Conservation (phyloP, 2,113 vertebrate genomes). For the Myiozetetes cayanensis region DNA sequence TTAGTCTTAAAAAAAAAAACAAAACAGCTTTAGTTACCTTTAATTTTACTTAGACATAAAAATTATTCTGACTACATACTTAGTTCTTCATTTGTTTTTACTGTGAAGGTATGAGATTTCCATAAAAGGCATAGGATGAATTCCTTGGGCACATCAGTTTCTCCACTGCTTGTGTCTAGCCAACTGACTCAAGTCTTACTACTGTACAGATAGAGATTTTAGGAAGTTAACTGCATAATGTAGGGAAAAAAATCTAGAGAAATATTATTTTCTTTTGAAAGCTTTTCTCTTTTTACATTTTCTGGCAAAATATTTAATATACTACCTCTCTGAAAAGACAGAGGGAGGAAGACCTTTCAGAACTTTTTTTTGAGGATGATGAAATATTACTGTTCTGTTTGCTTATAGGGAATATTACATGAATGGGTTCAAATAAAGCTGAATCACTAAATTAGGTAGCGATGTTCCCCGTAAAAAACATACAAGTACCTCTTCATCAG, state of each 20-base stretch:
- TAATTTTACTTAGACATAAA: neutral
- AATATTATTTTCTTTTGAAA: neutral
- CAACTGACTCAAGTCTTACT: neutral
- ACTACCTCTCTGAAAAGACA: neutral
- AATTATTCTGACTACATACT: neutral
- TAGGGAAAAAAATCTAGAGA: fast-evolving
- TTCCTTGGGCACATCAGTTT: neutral
- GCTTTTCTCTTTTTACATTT: neutral
- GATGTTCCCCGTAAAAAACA: neutral
- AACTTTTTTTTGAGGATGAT: neutral
- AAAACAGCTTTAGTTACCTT: neutral
- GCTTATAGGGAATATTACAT: neutral
- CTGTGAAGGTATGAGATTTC: neutral
- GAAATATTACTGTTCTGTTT: neutral
- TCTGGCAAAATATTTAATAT: neutral
- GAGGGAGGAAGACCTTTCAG: neutral
- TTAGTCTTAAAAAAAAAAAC: neutral
- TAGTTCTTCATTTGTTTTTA: neutral
- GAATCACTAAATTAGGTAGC: neutral
- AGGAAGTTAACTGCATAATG: neutral
- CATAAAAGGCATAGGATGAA: neutral
- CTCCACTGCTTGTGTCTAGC: neutral
- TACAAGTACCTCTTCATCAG: neutral
- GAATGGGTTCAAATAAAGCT: neutral
- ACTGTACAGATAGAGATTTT: neutral